Base-by-base conservation (phyloP, 1,140 invertebrate species). In the Harpegnathos saltator region DNA sequence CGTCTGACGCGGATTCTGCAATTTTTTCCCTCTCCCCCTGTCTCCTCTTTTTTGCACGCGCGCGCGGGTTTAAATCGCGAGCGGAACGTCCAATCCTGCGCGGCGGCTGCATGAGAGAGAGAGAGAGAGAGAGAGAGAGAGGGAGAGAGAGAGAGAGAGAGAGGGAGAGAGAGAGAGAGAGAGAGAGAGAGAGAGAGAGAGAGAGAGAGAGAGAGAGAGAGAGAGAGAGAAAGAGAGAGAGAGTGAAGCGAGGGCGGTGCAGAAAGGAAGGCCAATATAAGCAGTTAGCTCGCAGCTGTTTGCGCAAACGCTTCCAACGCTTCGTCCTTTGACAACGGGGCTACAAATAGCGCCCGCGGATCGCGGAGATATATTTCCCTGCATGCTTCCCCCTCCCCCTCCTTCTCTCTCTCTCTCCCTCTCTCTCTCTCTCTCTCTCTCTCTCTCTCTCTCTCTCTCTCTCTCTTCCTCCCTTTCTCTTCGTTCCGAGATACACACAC, bases 241-340 rank as follows among this genome's bases (percentile, higher is more conserved):
- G 63, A 77, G 24, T 11, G 24, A 69, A 26, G 48, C 58, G 80
- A 83, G 66, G 75, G 77, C 22, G 80, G 56, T 59, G 54, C 38
- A 69, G 69, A 84, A 84, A 59, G 82, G 75, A 80, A 80, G 82
- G 81, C 69, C 86, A 88, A 88, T 88, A 88, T 88, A 87, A 88
- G 86, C 86, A 81, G 85, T 84, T 88, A 84, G 85, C 86, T 88
- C 59, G 85, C 85, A 87, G 86, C 85, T 88, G 86, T 88, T 88
- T 88, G 86, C 73, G 69, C 82, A 88, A 88, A 88, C 85, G 82
- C 86, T 87, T 86, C 85, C 85, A 83, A 56, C 58, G 81, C 59
- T 84, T 65, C 82, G 85, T 81, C 85, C 86, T 88, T 87, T 88
- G 86, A 88, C 85, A 88, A 69, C 82, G 63, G 44, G 59, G 80